A percentile compares a stretch with the other conserved stretches of the same genome.
These are phyloP conservation scores for Capitulum mitella DNA, from an alignment of 2,888 invertebrate species.

Conservation along the genomic window DNA sequence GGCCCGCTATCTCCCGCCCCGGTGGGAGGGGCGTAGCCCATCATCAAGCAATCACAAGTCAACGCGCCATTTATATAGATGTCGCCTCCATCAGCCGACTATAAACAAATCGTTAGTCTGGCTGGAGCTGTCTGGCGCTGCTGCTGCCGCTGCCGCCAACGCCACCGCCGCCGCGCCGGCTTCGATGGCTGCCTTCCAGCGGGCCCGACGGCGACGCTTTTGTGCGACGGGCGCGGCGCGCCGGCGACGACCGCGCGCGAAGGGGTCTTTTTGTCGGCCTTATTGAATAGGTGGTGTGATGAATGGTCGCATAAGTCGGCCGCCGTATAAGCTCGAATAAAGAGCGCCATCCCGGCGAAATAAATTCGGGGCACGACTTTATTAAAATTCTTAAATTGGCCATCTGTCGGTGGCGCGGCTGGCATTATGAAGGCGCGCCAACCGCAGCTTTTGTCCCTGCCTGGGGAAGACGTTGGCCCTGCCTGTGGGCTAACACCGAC, in stretches of 20 bases:
- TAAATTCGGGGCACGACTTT: conserved; percentile 14
- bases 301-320: not conserved
- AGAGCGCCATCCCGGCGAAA: not conserved
- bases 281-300: conserved; percentile 17
- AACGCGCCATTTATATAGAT: conserved; percentile 26
- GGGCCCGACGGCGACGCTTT: not conserved
- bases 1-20: conserved; percentile 21
- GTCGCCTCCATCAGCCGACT: conserved; percentile 4
- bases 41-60: conserved; percentile 24
- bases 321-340: conserved; percentile 1
- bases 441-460: no score
- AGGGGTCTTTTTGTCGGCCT: conserved; percentile 2
- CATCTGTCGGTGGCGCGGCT: not conserved
- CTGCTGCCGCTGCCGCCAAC: not conserved
- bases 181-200: not conserved
- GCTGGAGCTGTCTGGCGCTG: not conserved
- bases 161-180: not conserved
- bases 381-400: conserved; percentile 20
- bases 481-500: no score
- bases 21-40: conserved; percentile 25
- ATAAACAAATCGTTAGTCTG: conserved; percentile 24
- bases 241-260: not conserved
- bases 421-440: not conserved
- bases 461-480: no score
- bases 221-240: not conserved